Evolutionary conservation across 2,797 vertebrate species (phyloP).

Genomic region (Apogon talboti): DNA sequence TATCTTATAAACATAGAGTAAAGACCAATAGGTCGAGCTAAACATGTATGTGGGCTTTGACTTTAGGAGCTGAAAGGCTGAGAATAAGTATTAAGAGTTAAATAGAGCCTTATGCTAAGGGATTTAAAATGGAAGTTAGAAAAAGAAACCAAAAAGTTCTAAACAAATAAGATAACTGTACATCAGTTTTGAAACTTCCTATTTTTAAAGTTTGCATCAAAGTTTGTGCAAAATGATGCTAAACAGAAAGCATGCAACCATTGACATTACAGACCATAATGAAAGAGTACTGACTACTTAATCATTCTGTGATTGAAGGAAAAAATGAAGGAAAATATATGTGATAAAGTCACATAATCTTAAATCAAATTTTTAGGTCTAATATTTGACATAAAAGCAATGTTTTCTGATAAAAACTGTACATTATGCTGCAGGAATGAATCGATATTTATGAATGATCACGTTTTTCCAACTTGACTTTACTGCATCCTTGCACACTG

Average conservation of each 20-base stretch:
- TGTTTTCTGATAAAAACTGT: too few species aligned
- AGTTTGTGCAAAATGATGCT: not conserved
- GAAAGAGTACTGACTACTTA: not conserved
- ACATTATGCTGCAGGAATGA: too few species aligned
- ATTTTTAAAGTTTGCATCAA: not conserved
- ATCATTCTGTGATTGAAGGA: too few species aligned
- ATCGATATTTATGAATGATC: too few species aligned
- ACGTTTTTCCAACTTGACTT: too few species aligned
- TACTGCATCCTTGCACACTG: not conserved
- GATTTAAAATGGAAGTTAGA: not conserved
- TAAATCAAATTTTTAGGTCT: too few species aligned
- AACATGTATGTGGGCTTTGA: not conserved
- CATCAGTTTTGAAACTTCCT: not conserved
- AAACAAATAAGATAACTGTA: not conserved
- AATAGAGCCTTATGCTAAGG: not conserved
- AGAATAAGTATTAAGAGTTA: constrained; percentile 4
- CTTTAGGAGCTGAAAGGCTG: not conserved
- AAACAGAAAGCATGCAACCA: not conserved
- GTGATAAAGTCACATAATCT: too few species aligned
- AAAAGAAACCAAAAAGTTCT: not conserved
- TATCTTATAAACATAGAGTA: not conserved
- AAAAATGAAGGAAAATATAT: too few species aligned
- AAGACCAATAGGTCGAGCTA: constrained; percentile 8
- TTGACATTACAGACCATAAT: not conserved
- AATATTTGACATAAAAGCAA: too few species aligned